Evolutionary conservation across 2,888 invertebrate species (phyloP), one percentile per base, ranked within the genome.

Genomic region (Schizotus pectinicornis): DNA sequence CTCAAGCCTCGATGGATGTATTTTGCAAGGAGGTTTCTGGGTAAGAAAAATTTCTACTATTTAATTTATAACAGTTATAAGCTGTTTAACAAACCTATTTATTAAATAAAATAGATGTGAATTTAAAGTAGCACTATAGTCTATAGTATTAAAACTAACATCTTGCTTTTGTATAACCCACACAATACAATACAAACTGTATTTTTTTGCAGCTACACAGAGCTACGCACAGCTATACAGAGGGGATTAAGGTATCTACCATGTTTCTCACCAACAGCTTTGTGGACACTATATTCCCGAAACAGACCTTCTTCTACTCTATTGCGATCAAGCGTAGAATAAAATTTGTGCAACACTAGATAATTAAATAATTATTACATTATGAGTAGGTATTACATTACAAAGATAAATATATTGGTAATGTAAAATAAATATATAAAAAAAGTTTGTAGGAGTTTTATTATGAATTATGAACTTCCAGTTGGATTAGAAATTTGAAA

Each of bases 121-220:
- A 54, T 54, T 54, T 52, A 54, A 54, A 54, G 39, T 54, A 54
- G 55, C 32, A 48, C 31, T 54, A 48, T 54, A 54, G 55, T 54
- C 31, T 54, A 48, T 54, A 54, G 55, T 54, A 54, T 54, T 54
- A 54, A 54, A 51, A 51, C 48, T 47, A 48, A 48, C 41, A 56
- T 49, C 47, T 56, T 56, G 41, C 42, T 34, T 12, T 56, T 56
- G 47, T 54, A 56, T 56, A 56, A 50, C 49, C 49, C 49, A 56
- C 49, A 56, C 56, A 56, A 56, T 56, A 54, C 55, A 51, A 51
- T 33, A 51, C 36, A 36, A 39, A 35, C 22, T 33, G 49, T 34
- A 43, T 36, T 13, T 39, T 56, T 39, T 49, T 56, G 50, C 49
- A 56, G 42, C n/a, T 49, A 50, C 50, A 41, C 11, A 50, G 34